Evolutionary conservation across 2,888 invertebrate genomes (phyloP).

Genomic region (Hyalella azteca): DNA sequence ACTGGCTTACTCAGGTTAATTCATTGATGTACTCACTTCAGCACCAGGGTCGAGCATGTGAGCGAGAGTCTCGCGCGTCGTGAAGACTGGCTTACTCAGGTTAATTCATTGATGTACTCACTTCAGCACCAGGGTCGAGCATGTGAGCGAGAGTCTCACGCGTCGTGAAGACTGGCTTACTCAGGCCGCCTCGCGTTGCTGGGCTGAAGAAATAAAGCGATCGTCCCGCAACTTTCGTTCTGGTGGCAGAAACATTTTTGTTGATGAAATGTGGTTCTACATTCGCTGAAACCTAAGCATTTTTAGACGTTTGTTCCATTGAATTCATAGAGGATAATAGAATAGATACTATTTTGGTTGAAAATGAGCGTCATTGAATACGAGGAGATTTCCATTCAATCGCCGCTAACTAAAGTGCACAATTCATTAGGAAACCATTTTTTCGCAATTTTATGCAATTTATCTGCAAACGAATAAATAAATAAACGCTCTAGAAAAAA

Average conservation of each 20-base stretch:
- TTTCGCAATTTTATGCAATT: no score
- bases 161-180: conserved; percentile 54
- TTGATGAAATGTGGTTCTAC: no score
- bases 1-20: conserved; percentile 54
- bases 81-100: conserved; percentile 54
- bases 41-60: conserved; percentile 35
- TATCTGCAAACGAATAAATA: no score
- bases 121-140: conserved; percentile 22
- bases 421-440: no score
- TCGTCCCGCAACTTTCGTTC: conserved; percentile 47
- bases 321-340: no score
- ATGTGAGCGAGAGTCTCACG: conserved; percentile 42
- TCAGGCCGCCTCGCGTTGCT: conserved; percentile 47
- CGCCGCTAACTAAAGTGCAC: no score
- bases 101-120: background rate
- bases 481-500: no score
- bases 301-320: no score
- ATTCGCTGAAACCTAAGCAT: no score
- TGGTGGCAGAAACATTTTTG: conserved; percentile 17
- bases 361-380: no score
- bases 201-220: conserved; percentile 56
- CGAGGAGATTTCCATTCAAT: no score
- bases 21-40: conserved; percentile 20
- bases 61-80: conserved; percentile 45
- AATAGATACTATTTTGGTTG: no score